These are phyloP conservation scores for Stenichneumon culpator DNA, from an alignment of 2,888 invertebrate species.

Conservation along the genomic window DNA sequence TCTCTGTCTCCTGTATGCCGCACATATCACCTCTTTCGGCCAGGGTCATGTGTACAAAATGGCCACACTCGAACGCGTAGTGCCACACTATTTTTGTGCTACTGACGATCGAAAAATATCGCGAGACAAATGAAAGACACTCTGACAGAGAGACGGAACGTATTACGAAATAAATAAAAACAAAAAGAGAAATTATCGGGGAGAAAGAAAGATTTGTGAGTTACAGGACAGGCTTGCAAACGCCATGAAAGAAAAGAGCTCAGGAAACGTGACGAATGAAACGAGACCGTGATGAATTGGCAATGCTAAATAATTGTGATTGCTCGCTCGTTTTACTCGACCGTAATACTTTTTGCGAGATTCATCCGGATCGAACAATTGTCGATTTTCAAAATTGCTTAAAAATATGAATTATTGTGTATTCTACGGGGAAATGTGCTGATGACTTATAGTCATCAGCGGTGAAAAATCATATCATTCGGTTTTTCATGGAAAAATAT, in stretches of 20 bases:
- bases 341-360: constrained; percentile 17
- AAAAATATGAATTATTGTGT: too few species aligned
- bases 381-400: too few species aligned
- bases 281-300: constrained; percentile 59
- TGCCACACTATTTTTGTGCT: neutral
- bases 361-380: neutral
- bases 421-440: too few species aligned
- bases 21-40: constrained; percentile 16
- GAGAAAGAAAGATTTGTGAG: neutral
- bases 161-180: neutral
- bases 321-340: neutral
- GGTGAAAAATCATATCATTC: too few species aligned
- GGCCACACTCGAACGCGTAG: constrained; percentile 14
- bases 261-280: constrained; percentile 26
- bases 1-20: constrained; percentile 5
- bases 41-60: constrained; percentile 18
- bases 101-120: neutral
- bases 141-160: neutral
- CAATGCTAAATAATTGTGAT: constrained; percentile 42
- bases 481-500: too few species aligned
- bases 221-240: neutral
- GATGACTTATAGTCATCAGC: too few species aligned
- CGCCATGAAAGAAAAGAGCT: neutral
- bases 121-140: neutral
- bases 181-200: neutral